phyloP scores from a whole-genome alignment of 92 coral and sea anemone species.

The Epizoanthus fatuus region DNA sequence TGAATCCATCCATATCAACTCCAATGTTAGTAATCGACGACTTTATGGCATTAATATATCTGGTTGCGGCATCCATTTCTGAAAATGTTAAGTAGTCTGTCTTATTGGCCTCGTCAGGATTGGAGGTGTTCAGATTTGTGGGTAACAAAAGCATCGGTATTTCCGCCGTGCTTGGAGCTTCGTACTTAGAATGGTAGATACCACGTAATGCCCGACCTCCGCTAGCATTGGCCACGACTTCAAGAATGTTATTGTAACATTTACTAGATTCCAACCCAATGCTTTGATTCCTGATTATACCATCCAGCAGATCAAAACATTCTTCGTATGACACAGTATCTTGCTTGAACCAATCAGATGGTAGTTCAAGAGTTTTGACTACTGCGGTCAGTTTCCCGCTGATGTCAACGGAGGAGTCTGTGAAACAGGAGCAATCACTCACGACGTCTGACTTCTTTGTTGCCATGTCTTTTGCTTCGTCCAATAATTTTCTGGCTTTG shows the following conservation, averaged over 20 bases:
- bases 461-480: conserved; percentile 47
- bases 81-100: conserved; percentile 56
- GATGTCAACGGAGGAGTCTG: not conserved
- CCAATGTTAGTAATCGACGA: conserved; percentile 58
- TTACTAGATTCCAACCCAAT: conserved; percentile 37
- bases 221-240: conserved; percentile 58
- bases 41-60: conserved; percentile 28
- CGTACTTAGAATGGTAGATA: conserved; percentile 50
- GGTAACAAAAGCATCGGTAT: conserved; percentile 41
- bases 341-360: conserved; percentile 45
- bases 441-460: conserved; percentile 16
- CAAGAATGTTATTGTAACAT: conserved; percentile 38
- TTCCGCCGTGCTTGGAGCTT: conserved; percentile 31
- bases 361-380: conserved; percentile 36
- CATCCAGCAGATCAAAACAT: conserved; percentile 31
- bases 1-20: conserved; percentile 26
- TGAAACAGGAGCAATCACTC: not conserved
- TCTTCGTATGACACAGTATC: conserved; percentile 11
- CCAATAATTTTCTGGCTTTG: conserved; percentile 41
- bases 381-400: conserved; percentile 34
- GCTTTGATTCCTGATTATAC: conserved; percentile 22
- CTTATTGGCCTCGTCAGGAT: conserved; percentile 57
- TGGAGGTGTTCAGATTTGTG: conserved; percentile 17
- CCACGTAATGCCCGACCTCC: conserved; percentile 56
- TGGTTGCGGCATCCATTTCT: conserved; percentile 6